These are phyloP conservation scores for Heptranchias perlo DNA, from an alignment of 2,113 vertebrate genomes.

Conservation along the genomic window DNA sequence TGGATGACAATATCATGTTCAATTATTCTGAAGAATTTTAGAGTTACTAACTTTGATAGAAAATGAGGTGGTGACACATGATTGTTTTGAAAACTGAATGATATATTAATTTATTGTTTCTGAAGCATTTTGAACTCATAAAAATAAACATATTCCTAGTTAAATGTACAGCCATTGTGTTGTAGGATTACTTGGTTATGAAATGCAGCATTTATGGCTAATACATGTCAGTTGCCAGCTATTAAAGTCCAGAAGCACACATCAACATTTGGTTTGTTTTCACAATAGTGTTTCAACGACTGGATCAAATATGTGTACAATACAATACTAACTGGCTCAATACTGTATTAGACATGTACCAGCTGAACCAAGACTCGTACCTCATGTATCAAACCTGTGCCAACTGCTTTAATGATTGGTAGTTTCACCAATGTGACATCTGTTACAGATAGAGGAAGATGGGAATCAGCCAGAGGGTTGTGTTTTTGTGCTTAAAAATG, in stretches of 20 bases:
- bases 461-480: neutral
- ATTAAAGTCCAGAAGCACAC: neutral
- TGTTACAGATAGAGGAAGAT: neutral
- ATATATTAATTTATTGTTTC: neutral
- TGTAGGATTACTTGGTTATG: neutral
- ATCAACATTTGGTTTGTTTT: neutral
- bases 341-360: neutral
- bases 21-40: neutral
- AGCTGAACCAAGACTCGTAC: neutral
- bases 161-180: neutral
- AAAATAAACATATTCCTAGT: neutral
- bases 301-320: neutral
- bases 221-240: neutral
- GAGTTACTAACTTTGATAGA: neutral
- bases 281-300: neutral
- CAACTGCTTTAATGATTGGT: neutral
- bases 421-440: neutral
- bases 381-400: neutral
- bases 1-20: neutral
- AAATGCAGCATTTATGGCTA: neutral
- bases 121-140: no score
- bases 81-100: neutral
- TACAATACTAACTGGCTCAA: neutral
- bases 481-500: neutral
- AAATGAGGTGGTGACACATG: neutral